Conservation (phyloP, 2,888 invertebrate genomes). For the Allygus modestus region DNA sequence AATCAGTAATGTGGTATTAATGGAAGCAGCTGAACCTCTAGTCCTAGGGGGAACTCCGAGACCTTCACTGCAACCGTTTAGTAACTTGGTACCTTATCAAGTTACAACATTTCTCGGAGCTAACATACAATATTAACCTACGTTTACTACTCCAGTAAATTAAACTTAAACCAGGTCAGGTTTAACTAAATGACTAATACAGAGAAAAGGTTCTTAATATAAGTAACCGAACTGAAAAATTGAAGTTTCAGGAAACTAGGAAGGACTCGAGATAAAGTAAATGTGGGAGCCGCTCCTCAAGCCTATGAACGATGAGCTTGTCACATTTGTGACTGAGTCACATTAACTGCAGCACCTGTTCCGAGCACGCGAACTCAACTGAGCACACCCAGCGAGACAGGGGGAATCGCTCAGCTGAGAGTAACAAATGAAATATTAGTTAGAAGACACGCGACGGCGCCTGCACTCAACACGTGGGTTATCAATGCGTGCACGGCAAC, state of each 20-base stretch:
- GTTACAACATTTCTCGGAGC: too few species aligned
- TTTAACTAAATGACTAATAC: too few species aligned
- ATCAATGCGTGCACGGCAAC: background rate
- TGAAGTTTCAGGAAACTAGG: too few species aligned
- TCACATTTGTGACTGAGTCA: background rate
- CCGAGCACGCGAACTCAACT: background rate
- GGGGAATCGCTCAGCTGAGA: background rate
- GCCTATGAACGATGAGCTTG: background rate
- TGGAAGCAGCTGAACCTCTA: constrained; percentile 9
- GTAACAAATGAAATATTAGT: background rate
- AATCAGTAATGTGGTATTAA: constrained; percentile 19
- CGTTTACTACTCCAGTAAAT: too few species aligned
- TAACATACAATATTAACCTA: too few species aligned
- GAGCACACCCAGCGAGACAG: too few species aligned
- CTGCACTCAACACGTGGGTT: background rate
- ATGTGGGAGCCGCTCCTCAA: background rate
- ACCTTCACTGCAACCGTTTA: background rate
- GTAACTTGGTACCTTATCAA: too few species aligned
- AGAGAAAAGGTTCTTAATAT: too few species aligned
- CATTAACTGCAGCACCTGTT: constrained; percentile 1
- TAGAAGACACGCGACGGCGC: background rate
- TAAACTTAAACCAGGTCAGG: too few species aligned
- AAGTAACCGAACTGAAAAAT: too few species aligned
- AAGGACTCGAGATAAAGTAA: too few species aligned
- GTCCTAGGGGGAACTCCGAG: background rate